phyloP scores from a whole-genome alignment of 2,888 invertebrate genomes.

The Volucella inflata region DNA sequence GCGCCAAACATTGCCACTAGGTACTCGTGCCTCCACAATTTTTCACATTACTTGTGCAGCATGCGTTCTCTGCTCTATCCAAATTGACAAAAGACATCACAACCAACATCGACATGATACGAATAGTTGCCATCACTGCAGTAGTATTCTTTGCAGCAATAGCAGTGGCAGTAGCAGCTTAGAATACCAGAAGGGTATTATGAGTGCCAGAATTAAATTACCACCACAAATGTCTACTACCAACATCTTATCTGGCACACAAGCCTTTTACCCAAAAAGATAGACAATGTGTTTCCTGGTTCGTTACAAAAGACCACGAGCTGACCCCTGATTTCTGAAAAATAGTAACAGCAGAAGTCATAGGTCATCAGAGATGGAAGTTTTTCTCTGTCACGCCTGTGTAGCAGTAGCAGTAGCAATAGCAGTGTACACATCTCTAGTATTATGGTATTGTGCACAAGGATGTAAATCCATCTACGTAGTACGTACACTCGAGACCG shows the following conservation, averaged over 20 bases:
- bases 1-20: constrained; percentile 47
- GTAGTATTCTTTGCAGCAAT: constrained; percentile 12
- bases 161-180: too few species aligned
- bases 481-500: constrained; percentile 18
- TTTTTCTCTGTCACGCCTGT: constrained; percentile 51
- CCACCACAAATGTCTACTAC: constrained; percentile 65
- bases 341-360: constrained; percentile 73
- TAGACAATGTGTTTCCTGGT: constrained; percentile 70
- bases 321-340: constrained; percentile 73
- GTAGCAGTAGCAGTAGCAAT: not conserved
- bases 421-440: constrained; percentile 33
- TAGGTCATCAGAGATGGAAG: constrained; percentile 73
- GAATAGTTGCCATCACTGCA: constrained; percentile 56
- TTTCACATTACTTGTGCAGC: constrained; percentile 25
- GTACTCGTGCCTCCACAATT: constrained; percentile 18
- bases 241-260: constrained; percentile 65
- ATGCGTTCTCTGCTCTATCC: constrained; percentile 19
- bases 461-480: constrained; percentile 56
- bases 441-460: constrained; percentile 55
- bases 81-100: constrained; percentile 61
- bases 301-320: constrained; percentile 73
- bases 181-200: too few species aligned
- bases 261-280: constrained; percentile 38
- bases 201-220: constrained; percentile 70
- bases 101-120: constrained; percentile 52